Base-by-base conservation (phyloP, 2,888 invertebrate genomes). In the Caenorhabditis doughertyi region DNA sequence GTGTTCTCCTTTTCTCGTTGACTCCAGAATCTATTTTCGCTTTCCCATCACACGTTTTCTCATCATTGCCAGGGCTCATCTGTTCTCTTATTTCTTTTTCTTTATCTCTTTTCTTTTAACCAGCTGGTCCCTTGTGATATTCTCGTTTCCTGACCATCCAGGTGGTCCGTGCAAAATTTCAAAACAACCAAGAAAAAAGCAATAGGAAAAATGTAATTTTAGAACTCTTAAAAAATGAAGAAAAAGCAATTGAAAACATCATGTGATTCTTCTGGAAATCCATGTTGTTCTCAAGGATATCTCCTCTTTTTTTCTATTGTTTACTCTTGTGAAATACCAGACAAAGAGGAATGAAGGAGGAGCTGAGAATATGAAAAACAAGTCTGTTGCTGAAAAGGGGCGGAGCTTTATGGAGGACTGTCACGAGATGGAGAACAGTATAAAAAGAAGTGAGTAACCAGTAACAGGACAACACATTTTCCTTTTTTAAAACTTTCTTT, bases 91-190 rank as follows among this genome's bases (percentile, higher is more conserved):
- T 60, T 42, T 56, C 58, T 23, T n/a, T 32, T 9, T 39, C 7
- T 39, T 11, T 47, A 21, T 64, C 47, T 64, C 29, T 64, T 64
- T 49, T 49, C 8, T n/a, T 62, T 47, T 29, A 47, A 18, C 44
- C 44, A 47, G 18, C 44, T 47, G 44, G 27, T 44, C 23, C 21
- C 13, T 58, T 58, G 56, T 70, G 70, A 56, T n/a, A n/a, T 65
- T 49, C 39, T 51, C 35, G 51, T 21, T 32, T 35, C 51, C 68
- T 68, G 68, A 68, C 56, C 70, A 58, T 47, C 55, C 56, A 56
- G 70, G 70, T 70, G 71, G 71, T 60, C 60, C 71, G 71, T 60
- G 60, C 71, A 71, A 65, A 51, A 65, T 8, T 4, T 21, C 47
- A 44, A 32, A 68, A 49, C 25, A 47, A 23, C n/a, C n/a, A n/a